These are phyloP conservation scores for Mustelus asterias DNA, from an alignment of 2,113 vertebrate genomes.

Conservation along the genomic window DNA sequence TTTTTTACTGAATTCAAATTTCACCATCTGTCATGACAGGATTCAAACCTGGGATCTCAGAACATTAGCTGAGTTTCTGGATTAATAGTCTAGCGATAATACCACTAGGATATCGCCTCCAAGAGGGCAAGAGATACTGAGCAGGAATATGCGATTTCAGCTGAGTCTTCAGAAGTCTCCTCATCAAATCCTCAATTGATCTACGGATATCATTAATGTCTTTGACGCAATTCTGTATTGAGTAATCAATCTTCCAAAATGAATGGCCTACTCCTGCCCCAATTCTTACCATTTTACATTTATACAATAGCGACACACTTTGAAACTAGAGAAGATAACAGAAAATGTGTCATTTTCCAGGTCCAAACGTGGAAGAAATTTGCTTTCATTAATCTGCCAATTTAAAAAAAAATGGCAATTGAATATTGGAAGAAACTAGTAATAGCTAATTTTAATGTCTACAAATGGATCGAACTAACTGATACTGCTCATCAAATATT, in stretches of 20 bases:
- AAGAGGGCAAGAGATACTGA: neutral
- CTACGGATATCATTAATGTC: neutral
- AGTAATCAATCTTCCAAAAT: neutral
- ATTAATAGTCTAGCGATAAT: no score
- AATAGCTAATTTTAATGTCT: no score
- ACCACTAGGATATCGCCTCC: no score
- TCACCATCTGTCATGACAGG: no score
- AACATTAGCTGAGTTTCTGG: no score
- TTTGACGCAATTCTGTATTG: neutral
- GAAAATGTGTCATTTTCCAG: neutral
- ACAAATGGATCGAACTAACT: no score
- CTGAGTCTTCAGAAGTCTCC: neutral
- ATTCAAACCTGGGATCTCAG: no score
- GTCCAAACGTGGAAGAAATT: neutral
- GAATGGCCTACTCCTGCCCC: no score
- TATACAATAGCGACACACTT: neutral
- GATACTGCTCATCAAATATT: no score
- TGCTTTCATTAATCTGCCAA: neutral
- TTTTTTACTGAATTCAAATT: no score
- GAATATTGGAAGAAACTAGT: no score
- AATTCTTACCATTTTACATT: neutral
- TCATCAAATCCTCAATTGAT: neutral
- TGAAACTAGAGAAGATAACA: neutral
- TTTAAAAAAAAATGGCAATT: no score
- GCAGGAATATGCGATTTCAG: neutral